These are phyloP conservation scores for Dissostichus mawsoni DNA, from an alignment of 2,113 vertebrate genomes.

Conservation along the genomic window DNA sequence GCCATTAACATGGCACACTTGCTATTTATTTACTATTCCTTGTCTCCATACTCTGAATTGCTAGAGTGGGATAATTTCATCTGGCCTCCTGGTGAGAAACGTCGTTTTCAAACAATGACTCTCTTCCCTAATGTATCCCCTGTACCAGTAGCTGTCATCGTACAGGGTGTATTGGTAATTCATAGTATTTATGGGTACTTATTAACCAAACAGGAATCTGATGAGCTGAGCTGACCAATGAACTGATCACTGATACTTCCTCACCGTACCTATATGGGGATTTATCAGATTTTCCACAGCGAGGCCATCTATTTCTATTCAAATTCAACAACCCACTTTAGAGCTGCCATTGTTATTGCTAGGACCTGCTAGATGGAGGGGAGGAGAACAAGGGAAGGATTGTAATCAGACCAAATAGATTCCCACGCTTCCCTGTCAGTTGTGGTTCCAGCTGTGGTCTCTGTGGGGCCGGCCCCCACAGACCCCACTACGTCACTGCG, in stretches of 20 bases:
- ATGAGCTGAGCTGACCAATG: slow-evolving; percentile 41
- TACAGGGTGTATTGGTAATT: background rate
- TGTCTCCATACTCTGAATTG: background rate
- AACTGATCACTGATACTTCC: background rate
- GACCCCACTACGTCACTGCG: slow-evolving; percentile 68
- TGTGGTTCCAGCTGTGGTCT: slow-evolving; percentile 77
- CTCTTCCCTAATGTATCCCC: slow-evolving; percentile 18
- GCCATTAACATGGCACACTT: background rate
- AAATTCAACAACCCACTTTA: slow-evolving; percentile 36
- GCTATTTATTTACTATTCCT: background rate
- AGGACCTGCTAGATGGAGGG: slow-evolving; percentile 3
- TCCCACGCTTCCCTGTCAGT: slow-evolving; percentile 69
- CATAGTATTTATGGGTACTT: slow-evolving; percentile 23
- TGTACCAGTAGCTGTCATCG: background rate
- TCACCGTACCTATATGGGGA: slow-evolving; percentile 10
- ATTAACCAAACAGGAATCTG: slow-evolving; percentile 52
- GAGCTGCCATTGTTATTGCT: slow-evolving; percentile 12
- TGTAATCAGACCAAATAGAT: slow-evolving; percentile 37
- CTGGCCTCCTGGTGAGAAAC: slow-evolving; percentile 1
- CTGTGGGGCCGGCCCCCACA: slow-evolving; percentile 49
- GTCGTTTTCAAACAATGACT: slow-evolving; percentile 43
- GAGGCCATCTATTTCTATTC: slow-evolving; percentile 43
- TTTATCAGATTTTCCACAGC: slow-evolving; percentile 18
- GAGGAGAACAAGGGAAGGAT: slow-evolving; percentile 13
- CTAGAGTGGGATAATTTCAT: background rate